Conservation (phyloP, 2,113 vertebrate species). For the Onychostruthus taczanowskii region DNA sequence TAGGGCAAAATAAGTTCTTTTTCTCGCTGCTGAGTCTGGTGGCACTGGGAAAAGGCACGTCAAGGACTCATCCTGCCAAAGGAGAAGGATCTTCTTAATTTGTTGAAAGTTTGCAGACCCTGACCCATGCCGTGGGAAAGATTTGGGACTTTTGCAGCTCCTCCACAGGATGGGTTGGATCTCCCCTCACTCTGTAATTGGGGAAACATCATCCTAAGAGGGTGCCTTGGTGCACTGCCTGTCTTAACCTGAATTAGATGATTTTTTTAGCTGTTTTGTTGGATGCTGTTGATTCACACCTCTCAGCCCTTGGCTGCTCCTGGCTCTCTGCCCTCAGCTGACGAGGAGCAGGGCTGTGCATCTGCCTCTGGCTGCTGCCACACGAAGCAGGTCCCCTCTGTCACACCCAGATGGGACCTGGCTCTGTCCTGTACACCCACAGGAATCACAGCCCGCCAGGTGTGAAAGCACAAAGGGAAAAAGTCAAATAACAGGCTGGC, state of each 20-base stretch:
- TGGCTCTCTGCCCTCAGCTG: neutral
- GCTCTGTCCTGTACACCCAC: fast-evolving
- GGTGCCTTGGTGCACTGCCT: fast-evolving
- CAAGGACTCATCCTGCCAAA: neutral
- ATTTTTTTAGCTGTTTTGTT: neutral
- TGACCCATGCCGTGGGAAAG: neutral
- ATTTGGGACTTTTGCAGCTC: neutral
- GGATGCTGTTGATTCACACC: neutral
- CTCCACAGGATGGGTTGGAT: neutral
- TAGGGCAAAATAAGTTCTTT: neutral
- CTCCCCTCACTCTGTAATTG: neutral
- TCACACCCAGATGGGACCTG: neutral
- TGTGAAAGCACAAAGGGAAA: neutral
- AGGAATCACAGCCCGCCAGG: neutral
- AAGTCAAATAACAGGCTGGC: fast-evolving
- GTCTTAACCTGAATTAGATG: neutral
- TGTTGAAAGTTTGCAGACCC: neutral
- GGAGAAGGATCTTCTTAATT: neutral
- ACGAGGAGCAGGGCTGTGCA: neutral
- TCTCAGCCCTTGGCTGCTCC: neutral
- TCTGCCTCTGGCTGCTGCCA: neutral
- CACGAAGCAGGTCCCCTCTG: neutral
- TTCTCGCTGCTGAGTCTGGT: neutral
- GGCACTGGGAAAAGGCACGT: neutral
- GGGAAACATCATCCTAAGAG: neutral